Evolutionary conservation across 2,113 vertebrate genomes (phyloP), one percentile per base, ranked within the genome.

Genomic region (Nestor notabilis): DNA sequence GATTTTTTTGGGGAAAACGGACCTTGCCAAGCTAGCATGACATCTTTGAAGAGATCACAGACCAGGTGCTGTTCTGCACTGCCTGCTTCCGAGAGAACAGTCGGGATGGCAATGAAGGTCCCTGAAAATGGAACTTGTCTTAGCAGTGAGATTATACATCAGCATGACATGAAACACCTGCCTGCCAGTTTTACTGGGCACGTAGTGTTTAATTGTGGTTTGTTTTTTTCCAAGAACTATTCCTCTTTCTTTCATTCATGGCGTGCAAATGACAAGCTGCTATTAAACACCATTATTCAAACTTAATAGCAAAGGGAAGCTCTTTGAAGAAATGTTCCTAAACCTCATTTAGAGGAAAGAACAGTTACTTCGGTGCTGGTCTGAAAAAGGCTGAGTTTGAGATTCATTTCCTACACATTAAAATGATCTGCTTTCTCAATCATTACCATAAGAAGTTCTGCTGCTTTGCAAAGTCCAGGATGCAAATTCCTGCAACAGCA

Each of bases 241-340:
- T 89, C 63, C 77, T 82, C 74, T 82, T 27, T 29, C 77, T 52
- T 56, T 85, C 95, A 63, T 63, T 86, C 90, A 31, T 1, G 13
- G 69, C 0, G 0, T 19, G 46, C 78, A 58, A 64, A 60, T 93
- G 89, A 90, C 95, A 95, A 84, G 66, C 81, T 95, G 39, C 89
- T 75, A 95, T 95, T 95, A 87, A 89, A 87, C 74, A 60, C 71
- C 33, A 94, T 91, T 89, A 76, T 83, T 92, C 90, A 41, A 89
- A 89, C 69, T 82, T 69, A 44, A 72, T 24, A 47, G 93, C 74
- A 47, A 92, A 87, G 58, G 41, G 35, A 84, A 93, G 88, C 74
- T 83, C 64, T 60, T 84, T 60, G 78, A 80, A 89, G 25, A 81
- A 92, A 80, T 17, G 44, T 35, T 74, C 64, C 64, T 70, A 50